These are phyloP conservation scores for Dryoscopus gambensis DNA, from an alignment of 2,113 vertebrate genomes.

Conservation along the genomic window DNA sequence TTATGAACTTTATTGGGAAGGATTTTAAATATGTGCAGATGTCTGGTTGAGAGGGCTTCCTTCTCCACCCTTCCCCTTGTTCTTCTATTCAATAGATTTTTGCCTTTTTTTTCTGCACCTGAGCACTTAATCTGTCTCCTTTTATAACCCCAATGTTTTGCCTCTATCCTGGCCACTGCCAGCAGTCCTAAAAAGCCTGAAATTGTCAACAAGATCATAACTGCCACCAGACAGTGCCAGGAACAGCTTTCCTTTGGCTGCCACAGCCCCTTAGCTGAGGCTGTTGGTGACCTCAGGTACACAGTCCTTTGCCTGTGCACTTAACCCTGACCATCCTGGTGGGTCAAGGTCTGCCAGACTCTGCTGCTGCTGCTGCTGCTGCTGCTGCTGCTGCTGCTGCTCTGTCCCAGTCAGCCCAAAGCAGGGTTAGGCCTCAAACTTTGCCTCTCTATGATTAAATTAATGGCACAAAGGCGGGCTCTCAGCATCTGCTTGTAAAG, in stretches of 20 bases:
- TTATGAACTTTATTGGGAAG: constrained; percentile 50
- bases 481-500: constrained; percentile 64
- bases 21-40: constrained; percentile 31
- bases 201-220: not conserved
- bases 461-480: not conserved
- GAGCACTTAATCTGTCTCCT: not conserved
- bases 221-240: not conserved
- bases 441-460: constrained; percentile 21
- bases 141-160: not conserved
- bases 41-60: not conserved
- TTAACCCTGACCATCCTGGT: not conserved
- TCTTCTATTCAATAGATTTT: not conserved
- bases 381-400: not conserved
- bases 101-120: not conserved
- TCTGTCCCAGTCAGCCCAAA: not conserved
- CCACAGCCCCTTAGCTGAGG: not conserved
- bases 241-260: not conserved
- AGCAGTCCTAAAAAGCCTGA: not conserved
- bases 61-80: not conserved
- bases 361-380: not conserved
- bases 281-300: not conserved
- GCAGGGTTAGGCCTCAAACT: not conserved
- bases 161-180: not conserved
- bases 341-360: not conserved
- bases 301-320: not conserved